Base-by-base conservation (phyloP, 2,113 vertebrate genomes). In the Rhombomys opimus region DNA sequence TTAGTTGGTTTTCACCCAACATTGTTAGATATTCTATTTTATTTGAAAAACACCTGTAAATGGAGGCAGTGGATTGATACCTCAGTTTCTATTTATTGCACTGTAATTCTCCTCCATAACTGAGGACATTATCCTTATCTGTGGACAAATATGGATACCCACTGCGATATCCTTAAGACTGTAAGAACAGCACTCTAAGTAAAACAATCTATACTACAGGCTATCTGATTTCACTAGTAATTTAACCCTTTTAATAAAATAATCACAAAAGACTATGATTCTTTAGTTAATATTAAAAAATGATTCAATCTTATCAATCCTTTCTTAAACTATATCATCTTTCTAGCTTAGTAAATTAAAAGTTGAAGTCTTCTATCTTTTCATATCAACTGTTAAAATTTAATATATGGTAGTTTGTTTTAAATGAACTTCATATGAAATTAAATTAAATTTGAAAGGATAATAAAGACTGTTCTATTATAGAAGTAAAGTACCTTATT, bases 381-480 rank as follows among this genome's bases (percentile, higher is more conserved):
- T 67, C 46, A 30, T 11, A 86, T 63, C 8, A 46, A 82, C 72
- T 30, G 68, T 2, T 73, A 25, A 93, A 88, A 85, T 67, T 72
- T 35, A 90, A 84, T 75, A 59, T 38, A 41, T 88, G 5, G 11
- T 2, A 63, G 0, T 27, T 91, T 61, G 35, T 63, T 93, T 84
- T 5, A 93, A 87, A 67, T 80, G 77, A 75, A 0, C 0, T 30
- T 63, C 5, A 59, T 41, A 81, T 85, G 70, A 92, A 92, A 92
- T 85, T 5, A 97, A 95, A 61, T 57, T 12, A 27, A 76, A 7
- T 85, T 94, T 89, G 84, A 88, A 63, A 88, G 41, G 54, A 80
- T 84, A 81, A 6, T 68, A 12, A 38, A 93, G 63, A 10, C 76
- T 15, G 0, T 89, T 52, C 13, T 73, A 4, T 59, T 67, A 54